These are phyloP conservation scores for Turnix velox DNA, from an alignment of 2,113 vertebrate genomes.

Conservation along the genomic window DNA sequence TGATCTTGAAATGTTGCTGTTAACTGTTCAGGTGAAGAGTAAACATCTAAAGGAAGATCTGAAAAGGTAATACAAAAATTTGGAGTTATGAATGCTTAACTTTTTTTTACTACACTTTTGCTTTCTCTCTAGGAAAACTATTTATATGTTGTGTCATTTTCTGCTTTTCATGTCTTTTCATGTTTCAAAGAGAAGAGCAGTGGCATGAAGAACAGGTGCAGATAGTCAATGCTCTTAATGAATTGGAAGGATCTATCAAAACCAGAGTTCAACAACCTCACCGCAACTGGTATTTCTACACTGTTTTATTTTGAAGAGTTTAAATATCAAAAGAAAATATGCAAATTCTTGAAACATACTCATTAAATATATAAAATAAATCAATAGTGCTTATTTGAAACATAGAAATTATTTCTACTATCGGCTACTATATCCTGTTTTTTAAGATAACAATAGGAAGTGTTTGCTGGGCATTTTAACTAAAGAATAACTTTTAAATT, in stretches of 20 bases:
- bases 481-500: background rate
- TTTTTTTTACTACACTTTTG: background rate
- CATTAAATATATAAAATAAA: background rate
- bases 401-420: background rate
- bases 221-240: background rate
- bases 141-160: background rate
- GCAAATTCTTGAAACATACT: background rate
- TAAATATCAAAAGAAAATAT: background rate
- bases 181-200: slow-evolving; percentile 67
- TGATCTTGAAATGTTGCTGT: slow-evolving; percentile 63
- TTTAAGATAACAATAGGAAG: background rate
- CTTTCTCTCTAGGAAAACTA: background rate
- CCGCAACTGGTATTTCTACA: slow-evolving; percentile 60
- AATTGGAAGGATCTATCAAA: background rate
- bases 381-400: background rate
- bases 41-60: slow-evolving; percentile 65
- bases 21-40: slow-evolving; percentile 48
- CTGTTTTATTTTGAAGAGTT: background rate
- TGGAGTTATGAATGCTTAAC: background rate
- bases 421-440: background rate
- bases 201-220: slow-evolving; percentile 68
- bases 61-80: slow-evolving; percentile 61
- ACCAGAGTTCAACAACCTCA: background rate
- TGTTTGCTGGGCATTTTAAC: rapidly evolving
- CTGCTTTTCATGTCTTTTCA: background rate